phyloP scores from a whole-genome alignment of 2,113 vertebrate genomes.

The Notechis scutatus region DNA sequence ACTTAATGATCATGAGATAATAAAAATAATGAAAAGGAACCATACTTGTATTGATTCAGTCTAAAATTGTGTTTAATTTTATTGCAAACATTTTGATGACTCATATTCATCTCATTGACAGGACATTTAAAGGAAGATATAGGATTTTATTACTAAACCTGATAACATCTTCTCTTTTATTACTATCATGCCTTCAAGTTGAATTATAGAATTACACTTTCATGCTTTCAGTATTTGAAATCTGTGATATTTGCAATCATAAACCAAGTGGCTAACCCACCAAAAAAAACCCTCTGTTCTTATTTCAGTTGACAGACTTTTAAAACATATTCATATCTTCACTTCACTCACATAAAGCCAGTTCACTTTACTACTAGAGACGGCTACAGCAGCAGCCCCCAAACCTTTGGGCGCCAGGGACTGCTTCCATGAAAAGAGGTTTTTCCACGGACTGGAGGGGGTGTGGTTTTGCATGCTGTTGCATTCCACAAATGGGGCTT shows the following conservation, averaged over 20 bases:
- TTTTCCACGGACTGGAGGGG: not conserved
- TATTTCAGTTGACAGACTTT: not conserved
- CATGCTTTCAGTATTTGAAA: not conserved
- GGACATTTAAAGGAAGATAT: not conserved
- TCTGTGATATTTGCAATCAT: not conserved
- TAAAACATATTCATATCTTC: not conserved
- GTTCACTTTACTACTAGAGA: not conserved
- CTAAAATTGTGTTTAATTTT: not conserved
- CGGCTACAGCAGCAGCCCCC: not conserved
- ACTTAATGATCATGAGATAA: not conserved
- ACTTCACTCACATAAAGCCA: not conserved
- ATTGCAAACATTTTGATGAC: not conserved
- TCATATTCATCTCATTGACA: not conserved
- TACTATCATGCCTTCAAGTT: not conserved
- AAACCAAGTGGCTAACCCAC: not conserved
- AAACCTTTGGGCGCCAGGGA: not conserved
- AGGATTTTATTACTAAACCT: not conserved
- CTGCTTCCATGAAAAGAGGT: no score
- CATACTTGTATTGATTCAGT: not conserved
- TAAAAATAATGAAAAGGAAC: not conserved
- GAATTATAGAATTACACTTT: not conserved
- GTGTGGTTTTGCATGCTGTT: not conserved
- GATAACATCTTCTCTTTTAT: not conserved
- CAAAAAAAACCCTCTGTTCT: not conserved
- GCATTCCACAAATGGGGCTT: not conserved